Evolutionary conservation across 1,140 invertebrate species (phyloP), one percentile per base, ranked within the genome.

Genomic region (Drosophila sp.): DNA sequence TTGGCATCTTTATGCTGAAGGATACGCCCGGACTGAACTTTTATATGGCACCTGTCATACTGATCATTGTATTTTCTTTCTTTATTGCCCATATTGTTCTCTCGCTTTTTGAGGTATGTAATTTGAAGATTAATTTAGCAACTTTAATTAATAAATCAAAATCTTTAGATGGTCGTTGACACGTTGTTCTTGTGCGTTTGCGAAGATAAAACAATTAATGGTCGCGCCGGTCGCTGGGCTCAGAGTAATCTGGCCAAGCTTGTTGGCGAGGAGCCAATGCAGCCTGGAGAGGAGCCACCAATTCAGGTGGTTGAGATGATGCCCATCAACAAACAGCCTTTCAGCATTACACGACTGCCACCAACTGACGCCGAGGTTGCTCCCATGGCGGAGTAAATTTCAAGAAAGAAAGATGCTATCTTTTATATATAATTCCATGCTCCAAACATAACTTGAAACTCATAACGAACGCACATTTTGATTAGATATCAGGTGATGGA

Each of bases 171-270:
- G 94, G 96, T 98, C 0, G 97, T 99, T 8, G 98, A 99, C 91
- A 98, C 98, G 0, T 92, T 99, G 21, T 97, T 99, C 92, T 92
- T 99, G 34, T 99, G 98, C 91, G 97, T 99, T 82, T 97, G 98
- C 93, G 97, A 98, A 92, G 97, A 97, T 83, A 93, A 94, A 36
- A 94, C 93, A 25, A 93, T 94, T 69, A 94, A 95, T 90, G 93
- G 94, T 7, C 93, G 93, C 11, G 94, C 94, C 38, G 95, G 94
- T 7, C 93, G 93, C 38, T 95, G 95, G 95, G 94, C 94, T 34
- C 93, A 93, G 57, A 94, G 94, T 1, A 94, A 94, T 34, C 80
- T 95, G 34, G 94, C 94, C 9, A 93, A 94, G 72, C 92, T 95
- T 6, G 92, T 93, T n/a, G 92, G 90, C 5, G 93, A 93, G 32